Percentiles rank a stretch among this genome's conserved stretches.
phyloP scores from a whole-genome alignment of 2,888 invertebrate genomes.

The Ceriagrion tenellum region DNA sequence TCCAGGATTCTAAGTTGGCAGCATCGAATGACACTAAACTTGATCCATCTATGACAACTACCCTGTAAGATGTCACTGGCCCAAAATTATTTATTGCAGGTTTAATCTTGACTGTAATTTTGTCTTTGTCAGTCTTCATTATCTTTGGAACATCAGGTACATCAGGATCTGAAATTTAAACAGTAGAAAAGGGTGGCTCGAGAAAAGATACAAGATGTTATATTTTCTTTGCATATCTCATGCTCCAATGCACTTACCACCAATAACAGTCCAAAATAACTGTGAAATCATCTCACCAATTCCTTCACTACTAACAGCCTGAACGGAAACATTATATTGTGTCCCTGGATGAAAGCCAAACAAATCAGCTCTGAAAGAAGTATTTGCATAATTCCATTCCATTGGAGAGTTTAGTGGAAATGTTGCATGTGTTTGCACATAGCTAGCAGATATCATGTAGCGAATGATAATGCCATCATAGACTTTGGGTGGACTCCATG shows the following conservation, averaged over 20 bases:
- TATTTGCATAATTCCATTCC: constrained; percentile 74
- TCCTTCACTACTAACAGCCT: constrained; percentile 82
- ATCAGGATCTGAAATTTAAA: constrained; percentile 80
- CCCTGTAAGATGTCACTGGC: constrained; percentile 86
- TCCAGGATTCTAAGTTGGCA: constrained; percentile 83
- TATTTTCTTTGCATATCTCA: not conserved
- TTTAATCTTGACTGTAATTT: constrained; percentile 84
- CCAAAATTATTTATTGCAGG: constrained; percentile 88
- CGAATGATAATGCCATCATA: constrained; percentile 78
- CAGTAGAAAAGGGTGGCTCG: not conserved
- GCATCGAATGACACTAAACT: constrained; percentile 81
- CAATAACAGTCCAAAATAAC: constrained; percentile 86
- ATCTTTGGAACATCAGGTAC: constrained; percentile 85
- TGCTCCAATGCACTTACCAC: constrained; percentile 76
- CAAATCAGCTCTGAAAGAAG: constrained; percentile 75
- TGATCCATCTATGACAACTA: constrained; percentile 86
- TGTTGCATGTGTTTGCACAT: constrained; percentile 72
- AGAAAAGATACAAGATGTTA: constrained; percentile 73
- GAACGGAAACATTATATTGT: constrained; percentile 86
- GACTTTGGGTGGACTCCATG: constrained; percentile 79
- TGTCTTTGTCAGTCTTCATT: constrained; percentile 81
- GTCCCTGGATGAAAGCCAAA: constrained; percentile 85
- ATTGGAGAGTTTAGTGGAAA: constrained; percentile 73
- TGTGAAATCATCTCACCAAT: constrained; percentile 81
- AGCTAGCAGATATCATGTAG: constrained; percentile 77